Evolutionary conservation across 2,797 vertebrate species (phyloP).

Genomic region (Bradypodion pumilum): DNA sequence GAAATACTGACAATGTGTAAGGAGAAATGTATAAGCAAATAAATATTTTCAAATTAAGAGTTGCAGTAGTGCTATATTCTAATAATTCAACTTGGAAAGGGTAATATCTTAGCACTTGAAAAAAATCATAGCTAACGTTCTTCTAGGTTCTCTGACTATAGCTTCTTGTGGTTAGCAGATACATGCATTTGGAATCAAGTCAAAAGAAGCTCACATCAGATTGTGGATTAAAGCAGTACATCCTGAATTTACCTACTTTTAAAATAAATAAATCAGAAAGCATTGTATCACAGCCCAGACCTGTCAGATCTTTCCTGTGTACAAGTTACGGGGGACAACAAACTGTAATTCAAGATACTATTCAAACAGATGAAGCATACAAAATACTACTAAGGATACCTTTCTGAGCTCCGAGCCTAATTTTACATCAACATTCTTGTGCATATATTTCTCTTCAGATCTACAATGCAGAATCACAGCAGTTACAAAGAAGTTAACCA

Average conservation of each 20-base stretch:
- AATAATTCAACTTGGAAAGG: not conserved
- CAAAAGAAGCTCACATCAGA: too few relatives aligned
- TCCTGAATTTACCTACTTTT: not conserved
- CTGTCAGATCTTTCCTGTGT: not conserved
- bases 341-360: not conserved
- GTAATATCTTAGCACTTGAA: not conserved
- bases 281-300: not conserved
- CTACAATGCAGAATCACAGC: not conserved
- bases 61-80: not conserved
- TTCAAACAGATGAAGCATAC: not conserved
- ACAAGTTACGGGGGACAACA: not conserved
- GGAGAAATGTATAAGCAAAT: conserved; percentile 1
- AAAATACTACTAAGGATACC: not conserved
- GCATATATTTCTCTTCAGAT: not conserved
- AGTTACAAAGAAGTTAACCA: not conserved
- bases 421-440: not conserved
- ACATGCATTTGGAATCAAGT: too few relatives aligned
- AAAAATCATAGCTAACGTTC: not conserved
- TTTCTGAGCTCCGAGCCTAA: not conserved
- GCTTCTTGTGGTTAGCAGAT: too few relatives aligned
- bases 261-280: not conserved
- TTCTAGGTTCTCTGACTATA: not conserved
- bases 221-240: not conserved
- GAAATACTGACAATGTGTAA: not conserved
- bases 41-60: conserved; percentile 14